A percentile compares a stretch with the other conserved stretches of the same genome.
These are phyloP conservation scores for Phainopepla nitens DNA, from an alignment of 2,113 vertebrate species.

Conservation along the genomic window DNA sequence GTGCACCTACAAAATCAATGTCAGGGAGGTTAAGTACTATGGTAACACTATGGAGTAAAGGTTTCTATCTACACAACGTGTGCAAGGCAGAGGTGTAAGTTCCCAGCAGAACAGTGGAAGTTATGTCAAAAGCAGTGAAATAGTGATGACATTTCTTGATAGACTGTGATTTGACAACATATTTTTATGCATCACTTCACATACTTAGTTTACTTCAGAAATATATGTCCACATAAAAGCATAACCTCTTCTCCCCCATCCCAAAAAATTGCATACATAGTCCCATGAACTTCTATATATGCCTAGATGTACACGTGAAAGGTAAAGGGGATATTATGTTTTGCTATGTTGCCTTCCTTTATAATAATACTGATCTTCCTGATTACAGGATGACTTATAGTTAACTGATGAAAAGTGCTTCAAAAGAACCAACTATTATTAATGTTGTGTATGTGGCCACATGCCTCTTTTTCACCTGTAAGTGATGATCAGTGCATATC, in stretches of 20 bases:
- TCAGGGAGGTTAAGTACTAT: not conserved
- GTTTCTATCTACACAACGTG: not conserved
- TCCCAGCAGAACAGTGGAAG: not conserved
- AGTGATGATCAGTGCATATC: rapidly evolving
- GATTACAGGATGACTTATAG: not conserved
- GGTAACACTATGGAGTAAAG: not conserved
- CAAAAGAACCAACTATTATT: not conserved
- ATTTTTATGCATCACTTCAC: not conserved
- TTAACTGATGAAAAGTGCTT: not conserved
- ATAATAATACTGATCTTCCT: not conserved
- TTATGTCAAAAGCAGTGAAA: not conserved
- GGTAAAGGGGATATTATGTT: not conserved
- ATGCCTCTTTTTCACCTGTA: not conserved
- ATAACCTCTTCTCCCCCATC: not conserved
- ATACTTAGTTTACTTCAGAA: not conserved
- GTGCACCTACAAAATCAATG: not conserved
- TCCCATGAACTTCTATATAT: not conserved
- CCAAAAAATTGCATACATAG: not conserved
- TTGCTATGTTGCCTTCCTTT: not conserved
- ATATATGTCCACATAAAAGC: not conserved
- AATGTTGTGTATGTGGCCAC: not conserved
- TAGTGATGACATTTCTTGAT: not conserved
- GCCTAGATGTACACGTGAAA: not conserved
- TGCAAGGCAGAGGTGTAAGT: not conserved
- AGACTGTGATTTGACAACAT: not conserved